Base-by-base conservation (phyloP, 2,113 vertebrate genomes). In the Ceuthmochares aereus region DNA sequence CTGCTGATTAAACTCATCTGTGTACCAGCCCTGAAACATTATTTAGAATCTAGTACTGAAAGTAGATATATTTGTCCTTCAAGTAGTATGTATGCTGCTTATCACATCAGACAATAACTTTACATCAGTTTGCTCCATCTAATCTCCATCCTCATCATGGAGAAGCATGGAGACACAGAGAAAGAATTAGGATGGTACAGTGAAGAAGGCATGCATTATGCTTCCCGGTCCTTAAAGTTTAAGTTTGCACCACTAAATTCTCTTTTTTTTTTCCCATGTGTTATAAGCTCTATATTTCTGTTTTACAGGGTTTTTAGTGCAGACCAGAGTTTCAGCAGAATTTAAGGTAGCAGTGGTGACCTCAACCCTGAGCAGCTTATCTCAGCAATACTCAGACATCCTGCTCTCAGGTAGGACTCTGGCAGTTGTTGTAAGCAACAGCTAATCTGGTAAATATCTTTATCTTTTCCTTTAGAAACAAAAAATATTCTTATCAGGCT, bases 21-120 rank as follows among this genome's bases (percentile, higher is more conserved):
- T 81, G 60, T 84, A 95, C 25, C 2, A 1, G 51, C 42, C 64
- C 59, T 81, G 47, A 94, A 89, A 95, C 19, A 34, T 32, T 67
- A 70, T 8, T 64, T 55, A 74, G 73, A 72, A 92, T 87, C 84
- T 75, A 77, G 47, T 45, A 63, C 64, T 74, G 64, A 83, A 93
- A 94, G 73, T 22, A 92, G 68, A 87, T 86, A 45, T 30, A 77
- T 93, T 84, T 96, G 45, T 89, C 55, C 73, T 93, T 91, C 68
- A 81, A 81, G 55, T 85, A 62, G 40, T 56, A 82, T 8, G 49
- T 7, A 79, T 9, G 30, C 2, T 0, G 0, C 42, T 83, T 80
- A 80, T 22, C 17, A 8, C 17, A 86, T 45, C 27, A 67, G 51
- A 75, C 58, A 79, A 74, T 22, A 91, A 60, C 19, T 55, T 75